Base-by-base conservation (phyloP, 2,888 invertebrate species). In the Atherix ibis region DNA sequence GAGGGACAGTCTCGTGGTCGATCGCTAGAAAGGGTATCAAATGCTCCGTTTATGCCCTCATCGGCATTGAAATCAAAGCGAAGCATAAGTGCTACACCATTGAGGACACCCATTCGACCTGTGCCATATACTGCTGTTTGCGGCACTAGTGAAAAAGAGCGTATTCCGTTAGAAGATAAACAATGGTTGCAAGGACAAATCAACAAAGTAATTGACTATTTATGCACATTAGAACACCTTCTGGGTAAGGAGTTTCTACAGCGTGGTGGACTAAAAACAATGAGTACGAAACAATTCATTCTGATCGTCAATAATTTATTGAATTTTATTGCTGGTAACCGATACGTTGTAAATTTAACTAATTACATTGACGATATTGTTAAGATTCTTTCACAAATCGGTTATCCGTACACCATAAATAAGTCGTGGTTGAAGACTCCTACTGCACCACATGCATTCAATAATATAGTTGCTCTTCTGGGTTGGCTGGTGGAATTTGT, bases 401-500 rank as follows among this genome's bases (percentile, higher is more conserved):
- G 52, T 3, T 61, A 58, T 46, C 60, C 60, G 1, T 47, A 52
- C 40, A 49, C 48, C 4, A 40, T 59, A 14, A 57, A 51, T 31
- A 61, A 61, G 36, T 61, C 60, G 0, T 58, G 57, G 51, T 38
- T 61, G 5, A 54, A 56, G 42, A 58, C 61, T 4, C 59, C 59
- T 1, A 56, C 51, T 28, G 54, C 58, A 1, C 52, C 54, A 14
- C 56, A 57, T 34, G 54, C 59, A 1, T 54, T 56, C 32, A 52
- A 52, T 4, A 54, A 56, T 45, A 50, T 55, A 1, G 48, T 61
- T 8, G 44, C 54, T 10, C 34, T 61, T 15, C 43, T 61, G 1
- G 52, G 52, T 12, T 60, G 53, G 39, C 46, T 60, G 3, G 49
- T 51, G 44, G 53, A 55, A 18, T 51, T 59, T 41, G 48, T 49